These are phyloP conservation scores for Tautogolabrus adspersus DNA, from an alignment of 2,113 vertebrate genomes.

Conservation along the genomic window DNA sequence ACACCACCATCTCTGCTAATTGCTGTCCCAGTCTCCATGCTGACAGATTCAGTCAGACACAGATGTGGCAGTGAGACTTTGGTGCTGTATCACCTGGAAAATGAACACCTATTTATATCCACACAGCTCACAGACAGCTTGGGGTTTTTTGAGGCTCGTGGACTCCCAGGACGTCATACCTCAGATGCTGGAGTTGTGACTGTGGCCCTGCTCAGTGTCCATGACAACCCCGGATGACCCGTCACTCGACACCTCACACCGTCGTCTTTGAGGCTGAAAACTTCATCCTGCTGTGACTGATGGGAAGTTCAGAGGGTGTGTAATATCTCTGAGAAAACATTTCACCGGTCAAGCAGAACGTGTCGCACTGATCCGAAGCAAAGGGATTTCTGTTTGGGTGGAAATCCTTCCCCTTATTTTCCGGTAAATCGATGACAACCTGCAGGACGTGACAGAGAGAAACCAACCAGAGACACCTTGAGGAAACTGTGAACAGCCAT, in stretches of 20 bases:
- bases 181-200: not conserved
- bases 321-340: slow-evolving; percentile 45
- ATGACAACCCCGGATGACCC: not conserved
- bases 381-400: slow-evolving; percentile 42
- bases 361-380: slow-evolving; percentile 37
- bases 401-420: slow-evolving; percentile 39
- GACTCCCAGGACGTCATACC: slow-evolving; percentile 8
- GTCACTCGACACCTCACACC: slow-evolving; percentile 5
- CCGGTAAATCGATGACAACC: slow-evolving; percentile 37
- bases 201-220: not conserved
- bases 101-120: slow-evolving; percentile 23
- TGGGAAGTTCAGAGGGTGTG: slow-evolving; percentile 52
- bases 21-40: slow-evolving; percentile 55
- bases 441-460: slow-evolving; percentile 25
- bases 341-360: slow-evolving; percentile 48
- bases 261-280: slow-evolving; percentile 32
- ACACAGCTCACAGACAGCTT: not conserved
- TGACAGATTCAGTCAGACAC: slow-evolving; percentile 2
- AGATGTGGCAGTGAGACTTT: not conserved
- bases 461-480: slow-evolving; percentile 27
- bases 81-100: not conserved
- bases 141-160: not conserved
- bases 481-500: not conserved
- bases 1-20: slow-evolving; percentile 41
- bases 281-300: slow-evolving; percentile 52